Evolutionary conservation across 1,140 invertebrate species (phyloP).

Genomic region (Drosophila repleta): DNA sequence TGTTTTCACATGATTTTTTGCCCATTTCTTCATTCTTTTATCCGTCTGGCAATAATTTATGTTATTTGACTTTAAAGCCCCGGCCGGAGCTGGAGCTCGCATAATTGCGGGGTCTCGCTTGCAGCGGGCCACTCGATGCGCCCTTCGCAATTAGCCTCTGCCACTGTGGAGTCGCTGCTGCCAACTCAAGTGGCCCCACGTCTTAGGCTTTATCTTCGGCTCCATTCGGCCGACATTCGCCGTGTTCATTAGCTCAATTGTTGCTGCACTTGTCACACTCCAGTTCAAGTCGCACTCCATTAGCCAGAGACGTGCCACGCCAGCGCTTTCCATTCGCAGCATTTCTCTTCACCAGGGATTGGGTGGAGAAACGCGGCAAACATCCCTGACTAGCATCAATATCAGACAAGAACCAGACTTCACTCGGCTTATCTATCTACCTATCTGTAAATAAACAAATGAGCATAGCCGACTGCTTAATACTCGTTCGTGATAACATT

Average conservation of each 20-base stretch:
- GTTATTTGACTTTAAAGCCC: slow-evolving; percentile 75
- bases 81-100: slow-evolving; percentile 15
- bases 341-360: not conserved
- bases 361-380: too few relatives aligned
- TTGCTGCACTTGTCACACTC: slow-evolving; percentile 39
- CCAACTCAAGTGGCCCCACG: slow-evolving; percentile 16
- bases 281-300: slow-evolving; percentile 47
- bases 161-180: slow-evolving; percentile 8
- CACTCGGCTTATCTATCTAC: too few relatives aligned
- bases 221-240: not conserved
- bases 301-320: slow-evolving; percentile 37
- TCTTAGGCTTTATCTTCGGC: not conserved
- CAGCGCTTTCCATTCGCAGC: slow-evolving; percentile 17
- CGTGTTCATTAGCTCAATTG: slow-evolving; percentile 25
- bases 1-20: slow-evolving; percentile 39
- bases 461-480: too few relatives aligned
- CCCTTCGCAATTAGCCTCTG: slow-evolving; percentile 48
- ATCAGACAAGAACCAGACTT: too few relatives aligned
- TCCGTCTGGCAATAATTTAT: slow-evolving; percentile 70
- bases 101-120: slow-evolving; percentile 64
- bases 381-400: too few relatives aligned
- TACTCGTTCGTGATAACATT: too few relatives aligned
- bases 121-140: slow-evolving; percentile 12
- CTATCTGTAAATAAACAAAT: too few relatives aligned
- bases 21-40: slow-evolving; percentile 17